phyloP scores from a whole-genome alignment of 2,113 vertebrate genomes.

The Oncorhynchus masou region DNA sequence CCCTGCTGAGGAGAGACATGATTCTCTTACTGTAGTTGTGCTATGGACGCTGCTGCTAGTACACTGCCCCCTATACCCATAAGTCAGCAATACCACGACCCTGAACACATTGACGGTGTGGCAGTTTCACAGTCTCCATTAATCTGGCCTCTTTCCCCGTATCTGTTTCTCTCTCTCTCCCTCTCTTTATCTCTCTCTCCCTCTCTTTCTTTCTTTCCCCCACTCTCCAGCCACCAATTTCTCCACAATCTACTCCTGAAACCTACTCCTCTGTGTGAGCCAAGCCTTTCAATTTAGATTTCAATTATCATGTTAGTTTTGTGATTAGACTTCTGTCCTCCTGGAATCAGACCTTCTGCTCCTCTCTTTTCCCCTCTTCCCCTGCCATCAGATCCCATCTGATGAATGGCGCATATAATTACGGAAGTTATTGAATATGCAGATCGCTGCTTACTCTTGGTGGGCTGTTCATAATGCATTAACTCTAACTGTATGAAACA shows the following conservation, averaged over 20 bases:
- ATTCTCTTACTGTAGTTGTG: too few relatives aligned
- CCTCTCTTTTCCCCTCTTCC: conserved; percentile 71
- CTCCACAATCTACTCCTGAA: conserved; percentile 57
- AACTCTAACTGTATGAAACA: conserved; percentile 74
- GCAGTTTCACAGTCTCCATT: neutral
- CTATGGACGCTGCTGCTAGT: neutral
- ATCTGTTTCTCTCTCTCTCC: neutral
- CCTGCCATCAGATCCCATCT: conserved; percentile 81
- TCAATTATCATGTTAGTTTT: conserved; percentile 84
- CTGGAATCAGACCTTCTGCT: conserved; percentile 76
- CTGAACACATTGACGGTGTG: neutral
- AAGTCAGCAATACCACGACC: neutral
- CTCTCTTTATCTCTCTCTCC: too few relatives aligned
- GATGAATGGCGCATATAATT: conserved; percentile 83
- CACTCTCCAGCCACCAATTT: conserved; percentile 16
- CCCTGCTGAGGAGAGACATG: conserved; percentile 10
- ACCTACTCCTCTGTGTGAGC: conserved; percentile 66
- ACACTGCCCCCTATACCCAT: neutral
- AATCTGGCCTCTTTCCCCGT: neutral
- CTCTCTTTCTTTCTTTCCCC: conserved; percentile 22
- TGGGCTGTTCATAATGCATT: conserved; percentile 72
- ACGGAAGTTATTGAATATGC: conserved; percentile 82
- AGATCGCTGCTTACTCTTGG: conserved; percentile 76
- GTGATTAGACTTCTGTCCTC: conserved; percentile 80
- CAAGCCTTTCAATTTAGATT: conserved; percentile 78